Evolutionary conservation across 2,797 vertebrate species (phyloP).

Genomic region (Arremon brunneinucha): DNA sequence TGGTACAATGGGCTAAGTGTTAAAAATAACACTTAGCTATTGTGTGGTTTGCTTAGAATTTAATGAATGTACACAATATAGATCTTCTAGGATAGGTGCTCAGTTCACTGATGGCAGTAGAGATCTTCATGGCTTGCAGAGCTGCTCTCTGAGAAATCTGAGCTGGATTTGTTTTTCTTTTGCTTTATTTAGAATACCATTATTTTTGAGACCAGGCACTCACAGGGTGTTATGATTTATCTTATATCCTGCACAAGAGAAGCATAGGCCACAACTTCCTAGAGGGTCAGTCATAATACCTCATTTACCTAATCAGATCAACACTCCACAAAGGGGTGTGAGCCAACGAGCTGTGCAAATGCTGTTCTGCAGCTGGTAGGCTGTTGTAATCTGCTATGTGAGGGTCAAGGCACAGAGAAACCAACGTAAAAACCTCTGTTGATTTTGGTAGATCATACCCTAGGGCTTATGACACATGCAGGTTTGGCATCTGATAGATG

Average conservation of each 20-base stretch:
- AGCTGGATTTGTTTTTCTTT: neutral
- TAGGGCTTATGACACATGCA: neutral
- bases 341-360: neutral
- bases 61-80: constrained; percentile 34
- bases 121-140: neutral
- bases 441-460: neutral
- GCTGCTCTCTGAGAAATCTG: neutral
- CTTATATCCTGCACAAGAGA: neutral
- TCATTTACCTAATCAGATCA: constrained; percentile 22
- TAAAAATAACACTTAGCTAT: constrained; percentile 1
- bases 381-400: neutral
- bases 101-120: neutral
- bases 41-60: neutral
- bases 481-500: neutral
- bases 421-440: neutral
- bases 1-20: constrained; percentile 7
- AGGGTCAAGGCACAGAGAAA: neutral
- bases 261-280: neutral
- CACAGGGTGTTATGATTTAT: neutral
- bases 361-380: neutral
- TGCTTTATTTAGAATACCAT: neutral
- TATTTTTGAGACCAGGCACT: neutral
- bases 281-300: neutral
- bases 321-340: neutral
- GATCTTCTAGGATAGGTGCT: neutral